Base-by-base conservation (phyloP, 2,888 invertebrate species). In the Hanleya hanleyi region DNA sequence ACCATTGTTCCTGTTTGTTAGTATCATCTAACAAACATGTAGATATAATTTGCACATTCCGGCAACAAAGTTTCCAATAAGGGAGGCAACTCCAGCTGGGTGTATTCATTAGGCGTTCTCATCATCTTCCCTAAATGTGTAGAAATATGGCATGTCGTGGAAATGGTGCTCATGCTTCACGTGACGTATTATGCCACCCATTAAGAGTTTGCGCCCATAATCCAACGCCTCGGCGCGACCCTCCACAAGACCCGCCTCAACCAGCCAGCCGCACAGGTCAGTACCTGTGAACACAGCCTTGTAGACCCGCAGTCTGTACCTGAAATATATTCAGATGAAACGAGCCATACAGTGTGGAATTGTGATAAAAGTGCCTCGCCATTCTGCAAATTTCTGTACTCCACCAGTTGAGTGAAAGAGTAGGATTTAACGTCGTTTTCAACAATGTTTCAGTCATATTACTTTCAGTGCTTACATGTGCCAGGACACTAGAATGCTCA, bases 111-210 rank as follows among this genome's bases (percentile, higher is more conserved):
- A n/a, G n/a, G n/a, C n/a, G n/a, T n/a, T n/a, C n/a, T n/a, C n/a
- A n/a, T 73, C 67, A 38, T 75, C 67, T 18, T 79, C 76, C 6
- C 81, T 70, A 77, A 97, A 97, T 26, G 93, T 94, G 87, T 97
- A 97, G 22, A 97, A 93, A 76, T 96, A 92, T 6, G 86, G 86
- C 77, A 84, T 81, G 70, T 97, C 95, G 84, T 94, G 94, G 91
- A 97, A 97, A 90, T 97, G 96, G 88, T 96, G 95, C 4, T 94
- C 94, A 83, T 94, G 93, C 86, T 94, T 94, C 64, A 97, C 93
- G 90, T 98, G 97, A 69, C 94, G 93, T 72, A 98, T 92, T 50
- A 97, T 94, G 67, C 96, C 93, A 15, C 97, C 97, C 87, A 95
- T 94, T 32, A 97, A 92, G 64, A 98, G 92, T 87, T 95, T 95